Evolutionary conservation across 2,113 vertebrate genomes (phyloP), one percentile per base, ranked within the genome.

Genomic region (Tupaia chinensis): DNA sequence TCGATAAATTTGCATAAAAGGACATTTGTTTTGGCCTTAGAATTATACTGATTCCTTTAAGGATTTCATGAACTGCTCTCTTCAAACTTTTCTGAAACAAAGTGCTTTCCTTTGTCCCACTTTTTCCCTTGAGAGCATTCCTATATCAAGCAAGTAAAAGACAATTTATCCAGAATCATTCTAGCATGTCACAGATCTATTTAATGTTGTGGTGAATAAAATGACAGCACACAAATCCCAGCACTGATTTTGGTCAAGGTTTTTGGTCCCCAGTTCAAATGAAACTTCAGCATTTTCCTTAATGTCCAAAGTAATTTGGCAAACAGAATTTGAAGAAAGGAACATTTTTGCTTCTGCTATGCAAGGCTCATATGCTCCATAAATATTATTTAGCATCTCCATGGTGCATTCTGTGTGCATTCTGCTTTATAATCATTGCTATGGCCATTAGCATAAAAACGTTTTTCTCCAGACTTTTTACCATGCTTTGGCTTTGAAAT

Each of bases 281-380:
- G 89, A 95, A 95, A 90, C 68, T 88, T 98, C 96, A 95, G 96
- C 95, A 95, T 96, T 96, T 94, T 94, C 92, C 60, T 96, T 97
- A 97, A 97, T 93, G 78, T 95, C 81, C 85, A 94, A 86, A 96
- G 94, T 94, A 96, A 97, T 96, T 96, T 96, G 93, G 81, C 88
- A 97, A 95, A 96, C n/a, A 93, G 81, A 95, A 96, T 93, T 94
- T 96, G 85, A 94, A 95, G 66, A 80, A 96, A 95, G 91, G 93
- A 96, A 87, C 19, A 94, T 69, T 95, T 96, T 72, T 77, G 56
- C 74, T 96, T 86, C 91, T 96, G 80, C 89, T 74, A 19, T 82
- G 80, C 91, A 91, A 96, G 29, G 29, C 80, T 91, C 80, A 76
- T 74, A 90, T 92, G 91, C 96, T 92, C 83, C 80, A 92, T 96